Evolutionary conservation across 2,113 vertebrate species (phyloP).

Genomic region (Dipodomys spectabilis): DNA sequence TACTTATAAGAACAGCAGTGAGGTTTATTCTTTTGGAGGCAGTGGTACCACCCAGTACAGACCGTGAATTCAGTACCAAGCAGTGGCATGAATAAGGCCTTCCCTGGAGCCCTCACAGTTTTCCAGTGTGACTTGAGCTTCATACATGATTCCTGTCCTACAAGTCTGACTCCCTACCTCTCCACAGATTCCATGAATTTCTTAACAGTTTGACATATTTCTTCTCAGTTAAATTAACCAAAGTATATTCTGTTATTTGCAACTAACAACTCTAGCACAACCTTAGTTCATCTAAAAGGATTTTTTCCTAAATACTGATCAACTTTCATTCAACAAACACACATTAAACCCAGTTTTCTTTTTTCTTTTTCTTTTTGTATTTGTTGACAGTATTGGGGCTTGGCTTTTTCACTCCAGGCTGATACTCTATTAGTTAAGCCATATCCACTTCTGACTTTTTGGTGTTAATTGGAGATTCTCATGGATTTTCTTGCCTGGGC

Average conservation of each 20-base stretch:
- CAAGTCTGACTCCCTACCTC: no score
- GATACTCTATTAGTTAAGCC: no score
- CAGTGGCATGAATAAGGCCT: background rate
- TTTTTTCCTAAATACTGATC: no score
- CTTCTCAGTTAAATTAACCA: conserved; percentile 1
- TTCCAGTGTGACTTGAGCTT: no score
- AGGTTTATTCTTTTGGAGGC: background rate
- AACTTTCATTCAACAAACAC: background rate
- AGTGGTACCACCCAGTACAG: background rate
- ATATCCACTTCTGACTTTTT: no score
- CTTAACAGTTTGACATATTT: background rate
- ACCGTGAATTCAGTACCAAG: background rate
- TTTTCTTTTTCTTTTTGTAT: no score
- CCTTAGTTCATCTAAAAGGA: background rate
- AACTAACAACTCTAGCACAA: background rate
- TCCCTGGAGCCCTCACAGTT: background rate
- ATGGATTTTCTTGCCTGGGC: no score
- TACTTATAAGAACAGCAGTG: background rate
- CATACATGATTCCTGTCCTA: no score
- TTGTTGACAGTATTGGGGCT: no score
- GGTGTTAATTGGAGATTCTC: no score
- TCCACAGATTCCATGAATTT: background rate
- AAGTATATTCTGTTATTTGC: background rate
- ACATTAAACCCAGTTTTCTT: no score
- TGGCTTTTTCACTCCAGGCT: no score